Base-by-base conservation (phyloP, 2,113 vertebrate species). In the Brachypteracias leptosomus region DNA sequence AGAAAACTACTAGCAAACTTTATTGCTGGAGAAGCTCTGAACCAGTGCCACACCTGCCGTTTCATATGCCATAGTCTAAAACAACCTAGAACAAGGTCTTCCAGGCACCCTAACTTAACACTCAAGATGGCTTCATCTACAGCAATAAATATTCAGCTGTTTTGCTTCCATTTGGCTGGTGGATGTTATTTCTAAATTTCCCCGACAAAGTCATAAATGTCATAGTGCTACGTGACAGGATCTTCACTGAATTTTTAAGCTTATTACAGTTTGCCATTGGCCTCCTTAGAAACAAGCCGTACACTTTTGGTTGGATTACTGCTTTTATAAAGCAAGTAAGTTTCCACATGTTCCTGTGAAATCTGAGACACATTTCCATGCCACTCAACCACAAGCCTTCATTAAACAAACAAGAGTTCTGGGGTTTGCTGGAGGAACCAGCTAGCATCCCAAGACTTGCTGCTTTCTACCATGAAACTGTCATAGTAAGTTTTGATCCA, bases 311-410 rank as follows among this genome's bases (percentile, higher is more conserved):
- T 65, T 68, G 54, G 38, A 67, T 67, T 75, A 67, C 47, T 85
- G 66, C 47, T 75, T 86, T 79, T 86, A 40, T 13, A 33, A 82
- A 92, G 52, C 63, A 67, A 87, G 3, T 61, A 76, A 80, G 40
- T 88, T 96, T 95, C 92, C 80, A 86, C 66, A 47, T n/a, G 20
- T 26, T 68, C 67, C 76, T 76, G 20, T 80, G 84, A 86, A 92
- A 93, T 73, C 1, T 20, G 54, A 94, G 67, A 83, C 38, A 46
- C 20, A 2, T 57, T 93, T 93, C 65, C 40, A 59, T 71, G 47
- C 38, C 13, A n/a, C 46, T 73, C 46, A 71, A 47, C 65, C 85
- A 94, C 61, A 62, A 66, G 46, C 31, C 21, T 81, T 94, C 49
- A 3, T 47, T 58, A 84, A 36, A 84, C 21, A 75, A 85, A 90